Evolutionary conservation across 1,140 invertebrate genomes (phyloP).

Genomic region (Homarus americanus): DNA sequence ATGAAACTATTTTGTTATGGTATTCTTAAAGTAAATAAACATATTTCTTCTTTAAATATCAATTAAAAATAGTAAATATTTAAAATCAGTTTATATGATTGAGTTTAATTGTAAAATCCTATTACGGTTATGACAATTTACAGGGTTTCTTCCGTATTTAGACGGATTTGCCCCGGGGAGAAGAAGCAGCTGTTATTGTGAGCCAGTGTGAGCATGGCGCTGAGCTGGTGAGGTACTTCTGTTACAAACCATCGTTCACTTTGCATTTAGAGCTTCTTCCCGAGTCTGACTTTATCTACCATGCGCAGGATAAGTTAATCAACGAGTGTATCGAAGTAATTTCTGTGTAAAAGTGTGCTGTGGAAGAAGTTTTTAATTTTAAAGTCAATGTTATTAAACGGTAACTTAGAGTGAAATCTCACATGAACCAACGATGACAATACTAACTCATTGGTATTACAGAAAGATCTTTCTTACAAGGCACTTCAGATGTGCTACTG

Average conservation of each 20-base stretch:
- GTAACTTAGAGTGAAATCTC: conserved; percentile 24
- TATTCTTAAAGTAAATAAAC: no score
- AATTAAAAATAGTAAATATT: not conserved
- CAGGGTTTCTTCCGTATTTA: conserved; percentile 14
- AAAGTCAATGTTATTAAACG: conserved; percentile 15
- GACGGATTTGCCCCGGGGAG: conserved; percentile 38
- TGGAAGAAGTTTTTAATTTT: conserved; percentile 20
- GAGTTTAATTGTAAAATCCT: not conserved
- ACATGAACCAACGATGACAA: conserved; percentile 65
- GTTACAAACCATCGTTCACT: not conserved
- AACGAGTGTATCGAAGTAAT: not conserved
- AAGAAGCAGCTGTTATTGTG: conserved; percentile 68
- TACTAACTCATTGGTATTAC: conserved; percentile 28
- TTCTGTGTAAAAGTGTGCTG: conserved; percentile 16
- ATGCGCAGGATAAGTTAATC: not conserved
- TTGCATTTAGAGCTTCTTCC: conserved; percentile 25
- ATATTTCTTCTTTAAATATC: not conserved
- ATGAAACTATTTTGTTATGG: not conserved
- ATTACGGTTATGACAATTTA: not conserved
- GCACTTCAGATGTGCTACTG: conserved; percentile 22
- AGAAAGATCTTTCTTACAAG: conserved; percentile 6
- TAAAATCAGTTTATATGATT: not conserved
- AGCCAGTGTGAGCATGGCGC: conserved; percentile 65
- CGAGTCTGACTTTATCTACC: conserved; percentile 9
- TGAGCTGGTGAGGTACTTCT: conserved; percentile 36